Evolutionary conservation across 2,888 invertebrate species (phyloP), one percentile per base, ranked within the genome.

Genomic region (Oscheius myriophilus): DNA sequence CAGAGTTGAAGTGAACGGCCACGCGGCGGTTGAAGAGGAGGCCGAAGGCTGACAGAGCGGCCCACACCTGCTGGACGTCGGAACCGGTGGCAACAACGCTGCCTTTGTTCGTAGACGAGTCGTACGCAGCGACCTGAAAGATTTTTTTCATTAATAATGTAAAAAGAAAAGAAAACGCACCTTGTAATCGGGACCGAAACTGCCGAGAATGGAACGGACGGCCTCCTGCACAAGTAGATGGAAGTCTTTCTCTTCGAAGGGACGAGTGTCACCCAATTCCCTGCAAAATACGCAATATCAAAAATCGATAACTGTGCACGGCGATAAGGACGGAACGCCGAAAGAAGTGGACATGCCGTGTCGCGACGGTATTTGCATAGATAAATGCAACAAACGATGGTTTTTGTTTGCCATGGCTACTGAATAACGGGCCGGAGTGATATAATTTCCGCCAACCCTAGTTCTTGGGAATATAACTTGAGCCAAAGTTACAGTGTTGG

Each of bases 41-140:
- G 21, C 83, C 83, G 67, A 75, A 80, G 12, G 76, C 41, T 0
- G 82, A 80, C 16, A 83, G 74, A 14, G 83, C 83, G 12, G 81
- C 79, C 83, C 82, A 83, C 25, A 83, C 71, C 23, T 72, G 57
- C 59, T 75, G 71, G 25, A 79, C 69, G 62, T 80, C 74, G 67
- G 72, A 68, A 41, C 77, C 74, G 0, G 68, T 69, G 43, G 76
- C 74, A 39, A 76, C 69, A 7, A 82, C 58, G 4, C 75, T 79
- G 16, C 81, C 83, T 53, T 79, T 75, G 51, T 66, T 66, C 26
- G 68, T 54, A 11, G 58, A 39, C 6, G 45, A 41, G 69, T 82
- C 78, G 64, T 73, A 82, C 23, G 72, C 69, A 25, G 67, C 62
- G 54, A 82, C 53, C 79, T 79, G 61, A n/a, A 73, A 49, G 16